phyloP scores from a whole-genome alignment of 2,797 vertebrate species.

The Chaetodon trifasciatus region DNA sequence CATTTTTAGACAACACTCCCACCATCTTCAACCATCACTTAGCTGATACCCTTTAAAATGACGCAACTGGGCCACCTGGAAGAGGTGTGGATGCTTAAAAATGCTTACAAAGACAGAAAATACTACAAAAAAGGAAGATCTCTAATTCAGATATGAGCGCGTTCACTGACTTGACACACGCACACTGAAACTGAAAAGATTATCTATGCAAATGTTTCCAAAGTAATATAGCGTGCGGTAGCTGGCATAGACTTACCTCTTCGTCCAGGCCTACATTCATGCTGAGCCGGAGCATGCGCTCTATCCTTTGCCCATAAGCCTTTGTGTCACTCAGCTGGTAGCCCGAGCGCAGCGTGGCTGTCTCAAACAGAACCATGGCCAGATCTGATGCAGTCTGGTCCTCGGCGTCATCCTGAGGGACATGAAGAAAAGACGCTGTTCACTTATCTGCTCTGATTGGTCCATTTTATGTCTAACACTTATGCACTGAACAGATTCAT shows the following conservation, averaged over 20 bases:
- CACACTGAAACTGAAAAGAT: conserved; percentile 9
- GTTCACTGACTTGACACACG: neutral
- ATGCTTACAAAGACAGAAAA: neutral
- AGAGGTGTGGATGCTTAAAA: neutral
- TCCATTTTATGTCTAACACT: neutral
- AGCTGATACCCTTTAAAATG: neutral
- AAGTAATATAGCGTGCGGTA: neutral
- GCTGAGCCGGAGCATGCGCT: conserved; percentile 97
- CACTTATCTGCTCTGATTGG: neutral
- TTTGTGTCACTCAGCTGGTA: conserved; percentile 96
- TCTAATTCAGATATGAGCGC: neutral
- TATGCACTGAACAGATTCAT: neutral
- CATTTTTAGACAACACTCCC: neutral
- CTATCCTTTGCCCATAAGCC: conserved; percentile 95
- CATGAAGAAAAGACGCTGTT: neutral
- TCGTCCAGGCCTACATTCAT: conserved; percentile 93
- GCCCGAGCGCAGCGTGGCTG: conserved; percentile 95
- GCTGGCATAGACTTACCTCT: conserved; percentile 67
- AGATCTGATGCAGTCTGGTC: conserved; percentile 95
- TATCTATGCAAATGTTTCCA: conserved; percentile 1
- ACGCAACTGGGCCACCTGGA: neutral
- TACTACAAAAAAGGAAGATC: neutral
- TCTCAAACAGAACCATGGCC: conserved; percentile 95
- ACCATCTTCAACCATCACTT: neutral
- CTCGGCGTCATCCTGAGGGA: conserved; percentile 88